Conservation (phyloP, 2,888 invertebrate species). For the Heliconius cydno region DNA sequence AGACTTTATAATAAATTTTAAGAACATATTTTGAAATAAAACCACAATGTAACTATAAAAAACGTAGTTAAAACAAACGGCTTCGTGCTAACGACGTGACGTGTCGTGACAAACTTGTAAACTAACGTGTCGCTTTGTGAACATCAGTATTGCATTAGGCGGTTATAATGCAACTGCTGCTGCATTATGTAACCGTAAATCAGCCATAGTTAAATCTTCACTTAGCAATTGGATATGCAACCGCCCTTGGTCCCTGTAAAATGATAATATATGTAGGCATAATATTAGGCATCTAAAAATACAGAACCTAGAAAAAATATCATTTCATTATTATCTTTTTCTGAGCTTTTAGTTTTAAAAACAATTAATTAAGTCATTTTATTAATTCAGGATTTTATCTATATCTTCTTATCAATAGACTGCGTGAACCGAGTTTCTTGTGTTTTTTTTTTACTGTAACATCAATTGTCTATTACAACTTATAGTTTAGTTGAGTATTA, state of each 20-base stretch:
- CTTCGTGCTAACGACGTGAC: conserved; percentile 13
- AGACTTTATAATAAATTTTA: not conserved
- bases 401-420: too few species aligned
- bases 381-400: too few species aligned
- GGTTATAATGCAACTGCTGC: conserved; percentile 31
- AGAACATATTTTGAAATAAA: not conserved
- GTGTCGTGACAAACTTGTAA: conserved; percentile 4
- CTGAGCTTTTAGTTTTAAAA: too few species aligned
- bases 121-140: conserved; percentile 15
- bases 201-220: conserved; percentile 32
- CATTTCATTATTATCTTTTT: too few species aligned
- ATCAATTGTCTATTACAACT: not conserved
- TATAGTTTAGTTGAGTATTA: not conserved
- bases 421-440: not conserved
- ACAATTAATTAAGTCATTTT: too few species aligned
- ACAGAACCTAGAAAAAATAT: not conserved
- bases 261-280: not conserved
- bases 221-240: conserved; percentile 47
- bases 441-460: not conserved
- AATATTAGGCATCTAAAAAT: not conserved
- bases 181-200: conserved; percentile 42
- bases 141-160: conserved; percentile 42
- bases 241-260: conserved; percentile 29
- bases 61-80: conserved; percentile 7
- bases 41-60: not conserved